Evolutionary conservation across 2,797 vertebrate species (phyloP).

Genomic region (Manis crassicaudata): DNA sequence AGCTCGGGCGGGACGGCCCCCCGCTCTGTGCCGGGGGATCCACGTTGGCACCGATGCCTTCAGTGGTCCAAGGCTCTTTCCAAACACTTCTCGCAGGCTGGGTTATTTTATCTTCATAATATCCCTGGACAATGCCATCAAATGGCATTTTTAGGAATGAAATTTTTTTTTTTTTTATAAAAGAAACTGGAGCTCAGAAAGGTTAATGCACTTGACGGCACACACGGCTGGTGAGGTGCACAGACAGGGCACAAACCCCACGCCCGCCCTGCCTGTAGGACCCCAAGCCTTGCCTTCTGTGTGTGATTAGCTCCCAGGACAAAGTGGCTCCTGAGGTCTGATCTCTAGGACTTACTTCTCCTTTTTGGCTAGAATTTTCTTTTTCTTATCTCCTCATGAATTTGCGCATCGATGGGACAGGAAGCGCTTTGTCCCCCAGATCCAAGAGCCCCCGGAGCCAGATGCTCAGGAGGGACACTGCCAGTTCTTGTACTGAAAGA

Average conservation of each 20-base stretch:
- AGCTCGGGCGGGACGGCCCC: background rate
- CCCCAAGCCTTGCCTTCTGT: rapidly evolving
- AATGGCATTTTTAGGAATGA: too few relatives aligned
- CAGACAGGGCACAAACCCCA: rapidly evolving
- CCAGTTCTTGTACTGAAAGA: background rate
- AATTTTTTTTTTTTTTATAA: background rate
- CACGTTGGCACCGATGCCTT: rapidly evolving
- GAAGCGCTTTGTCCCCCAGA: too few relatives aligned
- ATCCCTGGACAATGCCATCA: rapidly evolving
- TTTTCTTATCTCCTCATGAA: background rate
- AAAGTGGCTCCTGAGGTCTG: background rate
- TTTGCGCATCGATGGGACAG: too few relatives aligned
- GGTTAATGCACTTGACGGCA: background rate
- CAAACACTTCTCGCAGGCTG: rapidly evolving
- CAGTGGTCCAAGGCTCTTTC: background rate
- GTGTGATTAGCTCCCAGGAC: rapidly evolving
- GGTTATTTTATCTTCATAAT: background rate
- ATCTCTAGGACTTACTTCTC: background rate
- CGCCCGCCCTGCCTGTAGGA: rapidly evolving
- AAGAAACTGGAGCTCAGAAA: background rate
- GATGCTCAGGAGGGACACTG: background rate
- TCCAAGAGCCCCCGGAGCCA: background rate
- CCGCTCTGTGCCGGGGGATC: rapidly evolving
- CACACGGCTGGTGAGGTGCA: background rate
- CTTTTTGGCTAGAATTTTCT: background rate